Percentiles rank a stretch among this genome's conserved stretches.
These are phyloP conservation scores for Panthera leo DNA, from an alignment of 2,113 vertebrate species.

Conservation along the genomic window DNA sequence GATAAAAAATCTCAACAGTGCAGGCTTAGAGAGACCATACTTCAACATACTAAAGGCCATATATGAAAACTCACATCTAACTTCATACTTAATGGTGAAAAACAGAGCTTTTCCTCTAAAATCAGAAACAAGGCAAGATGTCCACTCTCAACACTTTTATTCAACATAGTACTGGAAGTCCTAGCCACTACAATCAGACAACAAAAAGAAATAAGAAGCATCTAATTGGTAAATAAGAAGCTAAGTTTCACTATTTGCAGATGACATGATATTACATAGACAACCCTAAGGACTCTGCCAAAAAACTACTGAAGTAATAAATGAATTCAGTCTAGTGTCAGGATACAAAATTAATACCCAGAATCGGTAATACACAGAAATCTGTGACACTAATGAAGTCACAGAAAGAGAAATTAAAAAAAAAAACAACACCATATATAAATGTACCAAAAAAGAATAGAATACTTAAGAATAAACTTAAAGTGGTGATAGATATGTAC, in stretches of 20 bases:
- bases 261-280: not conserved
- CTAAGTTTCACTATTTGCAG: not conserved
- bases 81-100: not conserved
- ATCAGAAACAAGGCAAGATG: not conserved
- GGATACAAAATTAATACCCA: not conserved
- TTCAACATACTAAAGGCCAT: not conserved
- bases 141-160: too few species aligned
- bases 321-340: not conserved
- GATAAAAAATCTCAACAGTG: not conserved
- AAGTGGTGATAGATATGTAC: not conserved
- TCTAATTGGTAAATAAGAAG: not conserved
- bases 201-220: not conserved
- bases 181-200: too few species aligned
- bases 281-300: not conserved
- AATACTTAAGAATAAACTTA: not conserved
- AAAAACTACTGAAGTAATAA: not conserved
- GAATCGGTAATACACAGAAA: not conserved
- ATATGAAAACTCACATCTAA: not conserved
- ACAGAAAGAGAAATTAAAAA: not conserved
- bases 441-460: not conserved
- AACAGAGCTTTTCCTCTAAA: not conserved
- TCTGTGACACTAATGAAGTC: not conserved
- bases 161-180: too few species aligned
- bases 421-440: not conserved
- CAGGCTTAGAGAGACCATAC: not conserved